Evolutionary conservation across 2,113 vertebrate genomes (phyloP), one percentile per base, ranked within the genome.

Genomic region (Lepus americanus): DNA sequence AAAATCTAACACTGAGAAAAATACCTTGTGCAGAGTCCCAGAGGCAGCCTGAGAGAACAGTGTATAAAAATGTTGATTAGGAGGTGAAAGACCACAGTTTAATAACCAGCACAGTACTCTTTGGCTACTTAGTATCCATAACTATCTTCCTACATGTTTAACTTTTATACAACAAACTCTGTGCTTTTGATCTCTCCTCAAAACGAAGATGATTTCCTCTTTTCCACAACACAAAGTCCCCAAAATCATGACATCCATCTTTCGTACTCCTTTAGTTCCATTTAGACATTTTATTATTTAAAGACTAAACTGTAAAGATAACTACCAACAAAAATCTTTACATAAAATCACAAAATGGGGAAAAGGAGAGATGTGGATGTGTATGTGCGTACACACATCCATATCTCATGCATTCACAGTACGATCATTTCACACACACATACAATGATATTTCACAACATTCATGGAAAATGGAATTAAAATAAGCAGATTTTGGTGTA

Each of bases 311-410:
- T 66, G 2, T 39, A 86, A 90, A 91, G 3, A 70, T 82, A 93
- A 84, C 25, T 81, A 44, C 27, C 20, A 63, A 33, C n/a, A 80
- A 70, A 5, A 89, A 23, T 11, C 6, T 3, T 73, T 39, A 53
- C 69, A 90, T 85, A 92, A 77, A 95, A 90, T 31, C 76, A 78
- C 16, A 72, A 55, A 19, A 82, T 31, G 31, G 53, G 70, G 9
- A 78, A 59, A 12, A 80, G 9, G 80, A 9, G 9, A 6, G 61
- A 49, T 83, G 55, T 55, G 17, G 31, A 11, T 53, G 8, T 49
- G 11, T 85, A 5, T 66, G 66, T 20, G 9, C 4, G n/a, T 22
- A 0, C 39, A 63, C 13, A 31, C 29, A 55, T 6, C 4, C 25
- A 20, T 8, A 49, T 12, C 22, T 13, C 7, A n/a, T 31, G 23